Conservation (phyloP, 2,888 invertebrate genomes). For the Parthenolecanium corni region DNA sequence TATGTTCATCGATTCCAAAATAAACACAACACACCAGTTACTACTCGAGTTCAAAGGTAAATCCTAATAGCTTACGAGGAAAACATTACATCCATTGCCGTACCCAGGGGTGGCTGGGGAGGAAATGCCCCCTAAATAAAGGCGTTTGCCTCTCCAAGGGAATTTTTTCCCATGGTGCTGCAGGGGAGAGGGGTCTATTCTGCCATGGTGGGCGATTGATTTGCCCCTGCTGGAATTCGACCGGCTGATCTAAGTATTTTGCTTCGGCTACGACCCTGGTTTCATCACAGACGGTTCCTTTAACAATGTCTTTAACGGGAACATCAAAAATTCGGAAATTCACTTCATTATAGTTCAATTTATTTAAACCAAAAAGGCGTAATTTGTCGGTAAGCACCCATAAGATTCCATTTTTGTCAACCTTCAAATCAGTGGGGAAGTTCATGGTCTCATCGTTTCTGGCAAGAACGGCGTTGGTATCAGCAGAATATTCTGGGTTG, state of each 20-base stretch:
- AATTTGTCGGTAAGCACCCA: conserved; percentile 67
- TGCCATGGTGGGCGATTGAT: too few relatives aligned
- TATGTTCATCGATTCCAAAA: too few relatives aligned
- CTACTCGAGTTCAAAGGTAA: neutral
- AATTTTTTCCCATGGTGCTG: too few relatives aligned
- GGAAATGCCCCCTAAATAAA: too few relatives aligned
- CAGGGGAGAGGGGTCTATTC: too few relatives aligned
- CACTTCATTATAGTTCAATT: conserved; percentile 50
- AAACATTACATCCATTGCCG: too few relatives aligned
- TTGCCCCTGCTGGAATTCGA: too few relatives aligned
- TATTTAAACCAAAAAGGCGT: conserved; percentile 58
- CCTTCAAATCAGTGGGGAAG: conserved; percentile 69
- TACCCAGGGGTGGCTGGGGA: too few relatives aligned
- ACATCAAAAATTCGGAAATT: conserved; percentile 65
- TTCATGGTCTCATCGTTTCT: conserved; percentile 51
- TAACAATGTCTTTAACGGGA: conserved; percentile 50
- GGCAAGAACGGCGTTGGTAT: conserved; percentile 52
- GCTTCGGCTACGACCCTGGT: too few relatives aligned
- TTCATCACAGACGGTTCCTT: conserved; percentile 55
- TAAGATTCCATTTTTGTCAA: conserved; percentile 56
- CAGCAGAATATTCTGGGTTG: conserved; percentile 52
- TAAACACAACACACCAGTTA: too few relatives aligned
- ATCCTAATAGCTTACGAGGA: conserved; percentile 11
- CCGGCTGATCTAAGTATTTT: too few relatives aligned
- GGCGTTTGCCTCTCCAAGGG: too few relatives aligned